Percentiles rank a stretch among this genome's conserved stretches.
Evolutionary conservation across 2,888 invertebrate species (phyloP).

Genomic region (Abscondita cerata): DNA sequence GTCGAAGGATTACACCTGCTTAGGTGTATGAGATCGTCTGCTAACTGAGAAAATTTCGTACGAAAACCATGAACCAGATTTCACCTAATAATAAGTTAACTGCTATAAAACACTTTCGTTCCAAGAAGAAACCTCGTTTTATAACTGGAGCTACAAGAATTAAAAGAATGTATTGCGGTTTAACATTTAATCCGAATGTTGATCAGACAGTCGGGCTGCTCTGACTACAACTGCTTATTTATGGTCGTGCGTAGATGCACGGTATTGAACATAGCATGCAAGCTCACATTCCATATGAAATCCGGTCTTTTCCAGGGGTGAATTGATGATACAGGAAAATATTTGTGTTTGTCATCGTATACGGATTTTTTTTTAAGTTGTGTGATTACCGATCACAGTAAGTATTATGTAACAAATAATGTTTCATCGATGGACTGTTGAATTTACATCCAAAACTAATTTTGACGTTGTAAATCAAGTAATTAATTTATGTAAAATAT

Average conservation of each 20-base stretch:
- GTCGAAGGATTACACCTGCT: no score
- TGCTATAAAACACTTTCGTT: slow-evolving; percentile 37
- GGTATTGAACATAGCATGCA: slow-evolving; percentile 48
- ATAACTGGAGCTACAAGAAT: slow-evolving; percentile 50
- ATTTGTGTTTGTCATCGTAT: no score
- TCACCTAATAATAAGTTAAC: slow-evolving; percentile 25
- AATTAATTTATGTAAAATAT: no score
- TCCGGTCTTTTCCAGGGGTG: slow-evolving; percentile 14
- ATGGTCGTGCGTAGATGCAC: slow-evolving; percentile 48
- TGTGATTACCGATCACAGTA: no score
- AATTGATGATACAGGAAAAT: slow-evolving; percentile 2
- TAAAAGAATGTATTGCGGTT: slow-evolving; percentile 54
- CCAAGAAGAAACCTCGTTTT: slow-evolving; percentile 45
- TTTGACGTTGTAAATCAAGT: no score
- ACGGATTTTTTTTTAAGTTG: no score
- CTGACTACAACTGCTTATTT: slow-evolving; percentile 46
- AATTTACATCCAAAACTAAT: no score
- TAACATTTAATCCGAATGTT: slow-evolving; percentile 55
- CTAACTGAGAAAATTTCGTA: no score
- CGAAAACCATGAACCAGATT: slow-evolving; percentile 25
- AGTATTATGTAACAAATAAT: no score
- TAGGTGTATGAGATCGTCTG: no score
- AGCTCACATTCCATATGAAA: slow-evolving; percentile 51
- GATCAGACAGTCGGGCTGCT: slow-evolving; percentile 49
- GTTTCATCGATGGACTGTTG: no score